Evolutionary conservation across 2,888 invertebrate genomes (phyloP).

Genomic region (Lymantria dispar): DNA sequence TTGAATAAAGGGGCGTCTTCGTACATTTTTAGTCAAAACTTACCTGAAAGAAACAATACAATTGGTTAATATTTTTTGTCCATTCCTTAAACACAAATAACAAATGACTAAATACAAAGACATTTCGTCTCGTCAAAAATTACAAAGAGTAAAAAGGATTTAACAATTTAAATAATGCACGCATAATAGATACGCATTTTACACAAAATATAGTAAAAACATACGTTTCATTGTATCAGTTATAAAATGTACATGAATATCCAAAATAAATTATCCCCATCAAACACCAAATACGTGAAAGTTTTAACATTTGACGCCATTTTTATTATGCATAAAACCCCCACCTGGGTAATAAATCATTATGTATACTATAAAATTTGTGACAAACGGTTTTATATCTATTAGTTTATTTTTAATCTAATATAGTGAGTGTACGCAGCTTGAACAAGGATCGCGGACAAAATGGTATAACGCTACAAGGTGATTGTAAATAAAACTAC

Average conservation of each 20-base stretch:
- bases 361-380: slow-evolving; percentile 27
- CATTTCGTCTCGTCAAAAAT: no score
- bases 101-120: no score
- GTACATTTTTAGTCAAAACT: no score
- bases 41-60: no score
- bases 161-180: no score
- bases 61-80: no score
- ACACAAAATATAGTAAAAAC: background rate
- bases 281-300: slow-evolving; percentile 24
- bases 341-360: slow-evolving; percentile 34
- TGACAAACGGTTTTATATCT: slow-evolving; percentile 30
- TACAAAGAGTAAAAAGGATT: no score
- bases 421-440: slow-evolving; percentile 25
- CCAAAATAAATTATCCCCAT: slow-evolving; percentile 17
- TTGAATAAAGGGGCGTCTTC: no score
- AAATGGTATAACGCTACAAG: no score
- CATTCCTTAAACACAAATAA: no score
- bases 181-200: background rate
- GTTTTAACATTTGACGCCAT: slow-evolving; percentile 10
- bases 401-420: slow-evolving; percentile 20
- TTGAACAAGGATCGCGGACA: slow-evolving; percentile 7
- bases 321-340: slow-evolving; percentile 31
- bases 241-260: slow-evolving; percentile 12
- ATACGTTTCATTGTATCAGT: background rate
- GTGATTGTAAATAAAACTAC: no score